Base-by-base conservation (phyloP, 1,140 invertebrate species). In the Protaetia brevitarsis region DNA sequence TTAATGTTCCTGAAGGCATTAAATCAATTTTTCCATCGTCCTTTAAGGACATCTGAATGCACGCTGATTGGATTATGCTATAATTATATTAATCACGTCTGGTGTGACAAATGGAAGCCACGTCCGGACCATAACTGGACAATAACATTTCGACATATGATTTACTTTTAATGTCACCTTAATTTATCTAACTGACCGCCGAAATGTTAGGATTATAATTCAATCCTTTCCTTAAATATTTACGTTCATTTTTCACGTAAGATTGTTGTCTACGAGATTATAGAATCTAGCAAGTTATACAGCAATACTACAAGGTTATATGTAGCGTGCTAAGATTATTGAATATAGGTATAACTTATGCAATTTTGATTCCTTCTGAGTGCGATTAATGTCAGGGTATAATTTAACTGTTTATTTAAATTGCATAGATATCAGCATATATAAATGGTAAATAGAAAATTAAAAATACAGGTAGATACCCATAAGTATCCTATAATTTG, bases 151-250 rank as follows among this genome's bases (percentile, higher is more conserved):
- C 41, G 41, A 51, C 41, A 23, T 51, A 51, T 51, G 41, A 51
- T 51, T 51, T 51, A 51, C 41, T 51, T 51, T n/a, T 51, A 51
- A 51, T 51, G 41, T 51, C 41, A 51, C 41, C 26, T 51, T 51
- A 51, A 51, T 51, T 51, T 51, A 51, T 51, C 26, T 51, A 51
- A 19, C 19, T 19, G 41, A 11, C 19, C 21, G 19, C 26, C 41
- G 19, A 51, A 23, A 16, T 51, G 19, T 23, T 23, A 5, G 41
- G 41, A 51, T n/a, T 51, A 51, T 51, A 51, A 51, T 51, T 51
- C 41, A 19, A 51, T 51, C 26, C 41, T 19, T 51, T 51, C n/a
- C 41, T 51, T 19, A 51, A 51, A 51, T 51, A 51, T 51, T 51
- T 51, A 51, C 41, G 41, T 51, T 51, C 41, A 51, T 51, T 51